Base-by-base conservation (phyloP, 2,888 invertebrate species). In the Lithophane semibrunnea region DNA sequence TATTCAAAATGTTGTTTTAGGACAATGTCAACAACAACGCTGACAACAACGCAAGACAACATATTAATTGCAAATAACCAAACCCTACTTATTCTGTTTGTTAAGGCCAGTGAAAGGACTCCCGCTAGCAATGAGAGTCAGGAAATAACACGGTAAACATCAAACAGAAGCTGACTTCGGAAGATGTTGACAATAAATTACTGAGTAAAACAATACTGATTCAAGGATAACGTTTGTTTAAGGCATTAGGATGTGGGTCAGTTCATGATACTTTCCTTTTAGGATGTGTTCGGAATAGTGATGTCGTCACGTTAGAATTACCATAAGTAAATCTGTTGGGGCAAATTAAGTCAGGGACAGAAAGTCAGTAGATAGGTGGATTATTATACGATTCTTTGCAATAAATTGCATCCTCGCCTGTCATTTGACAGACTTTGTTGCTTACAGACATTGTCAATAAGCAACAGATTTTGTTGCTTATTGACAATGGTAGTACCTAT, bases 1-100 rank as follows among this genome's bases (percentile, higher is more conserved):
- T 91, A 92, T 91, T 90, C 89, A 88, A 88, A 89, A 87, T 93
- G 92, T 94, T 95, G 91, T 93, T 94, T 94, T 94, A 94, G 94
- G 94, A 92, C 90, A 86, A 85, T 79, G 89, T 89, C 88, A 92
- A 94, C 92, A 92, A 80, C 82, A 88, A 87, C 85, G 84, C 88
- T 89, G 85, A 90, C 37, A 37, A 37, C 37, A 37, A 37, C 37
- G 90, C 87, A 88, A 58, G n/a, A 92, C 90, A 92, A 93, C 91
- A 92, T 92, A 93, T 93, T 94, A 93, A 93, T 94, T 94, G 91
- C 92, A 93, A 93, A 93, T 90, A 90, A 90, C 89, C 85, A 88
- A 86, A 86, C 89, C 88, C 85, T 88, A 82, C 81, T 83, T 86
- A 83, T 67, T 76, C 77, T 89, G 86, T 86, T 88, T 88, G 80